Evolutionary conservation across 2,797 vertebrate species (phyloP).

Genomic region (Rhodeus uyekii): DNA sequence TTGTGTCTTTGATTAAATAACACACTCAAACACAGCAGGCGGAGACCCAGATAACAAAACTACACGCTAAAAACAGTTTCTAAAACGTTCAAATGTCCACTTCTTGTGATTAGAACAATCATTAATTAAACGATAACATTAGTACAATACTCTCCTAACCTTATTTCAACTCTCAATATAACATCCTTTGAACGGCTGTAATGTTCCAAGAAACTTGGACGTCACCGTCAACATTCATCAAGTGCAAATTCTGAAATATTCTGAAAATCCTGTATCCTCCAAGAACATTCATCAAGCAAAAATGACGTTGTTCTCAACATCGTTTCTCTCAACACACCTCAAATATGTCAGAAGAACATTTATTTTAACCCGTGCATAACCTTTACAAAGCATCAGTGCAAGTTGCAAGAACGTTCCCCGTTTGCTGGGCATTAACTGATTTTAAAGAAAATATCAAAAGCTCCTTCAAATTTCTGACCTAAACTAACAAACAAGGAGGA

Average conservation of each 20-base stretch:
- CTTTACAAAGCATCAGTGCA: neutral
- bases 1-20: neutral
- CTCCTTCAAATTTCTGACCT: neutral
- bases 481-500: constrained; percentile 40
- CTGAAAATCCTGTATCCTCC: too few relatives aligned
- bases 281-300: neutral
- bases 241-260: neutral
- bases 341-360: neutral
- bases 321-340: neutral
- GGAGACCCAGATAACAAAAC: neutral
- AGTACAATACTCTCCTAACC: neutral
- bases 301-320: neutral
- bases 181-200: neutral
- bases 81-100: neutral
- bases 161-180: neutral
- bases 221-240: neutral
- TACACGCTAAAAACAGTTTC: neutral
- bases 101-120: neutral
- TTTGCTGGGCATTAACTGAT: neutral
- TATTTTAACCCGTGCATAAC: neutral
- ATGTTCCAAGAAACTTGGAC: neutral
- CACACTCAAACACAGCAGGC: neutral
- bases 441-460: neutral
- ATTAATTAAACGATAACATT: neutral
- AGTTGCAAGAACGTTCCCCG: neutral